phyloP scores from a whole-genome alignment of 2,888 invertebrate species.

The Machimus rusticus region DNA sequence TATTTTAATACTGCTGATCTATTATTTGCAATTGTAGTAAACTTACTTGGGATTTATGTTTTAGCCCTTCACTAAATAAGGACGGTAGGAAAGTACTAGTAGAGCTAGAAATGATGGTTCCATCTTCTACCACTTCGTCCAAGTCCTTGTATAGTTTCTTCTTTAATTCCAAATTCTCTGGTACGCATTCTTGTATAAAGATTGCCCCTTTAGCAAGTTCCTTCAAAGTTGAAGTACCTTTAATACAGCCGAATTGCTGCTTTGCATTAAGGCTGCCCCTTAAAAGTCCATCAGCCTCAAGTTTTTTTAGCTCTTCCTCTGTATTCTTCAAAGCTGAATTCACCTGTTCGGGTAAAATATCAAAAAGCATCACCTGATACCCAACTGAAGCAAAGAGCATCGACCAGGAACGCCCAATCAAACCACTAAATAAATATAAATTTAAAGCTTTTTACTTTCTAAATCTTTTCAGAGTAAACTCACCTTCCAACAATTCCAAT shows the following conservation, averaged over 20 bases:
- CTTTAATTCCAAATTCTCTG: constrained; percentile 87
- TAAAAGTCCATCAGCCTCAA: constrained; percentile 76
- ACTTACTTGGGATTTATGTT: constrained; percentile 71
- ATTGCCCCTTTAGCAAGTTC: constrained; percentile 78
- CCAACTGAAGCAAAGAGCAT: constrained; percentile 95
- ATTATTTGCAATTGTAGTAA: not conserved
- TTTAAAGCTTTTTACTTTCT: not conserved
- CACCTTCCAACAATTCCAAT: constrained; percentile 82
- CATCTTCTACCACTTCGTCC: constrained; percentile 77
- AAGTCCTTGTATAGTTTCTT: constrained; percentile 78
- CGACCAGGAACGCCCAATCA: constrained; percentile 96
- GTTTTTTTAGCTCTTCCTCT: constrained; percentile 71
- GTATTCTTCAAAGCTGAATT: constrained; percentile 78
- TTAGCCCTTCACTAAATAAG: constrained; percentile 79
- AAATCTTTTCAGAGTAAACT: constrained; percentile 44
- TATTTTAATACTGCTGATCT: not conserved
- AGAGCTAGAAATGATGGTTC: constrained; percentile 88
- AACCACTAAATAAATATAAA: constrained; percentile 72
- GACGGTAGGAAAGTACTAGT: constrained; percentile 94
- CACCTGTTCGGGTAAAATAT: constrained; percentile 80
- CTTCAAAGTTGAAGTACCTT: constrained; percentile 74
- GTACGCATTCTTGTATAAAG: constrained; percentile 92
- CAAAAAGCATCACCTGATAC: constrained; percentile 87
- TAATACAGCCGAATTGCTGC: constrained; percentile 80
- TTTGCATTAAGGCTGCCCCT: constrained; percentile 77